Conservation (phyloP, 2,113 vertebrate genomes). For the Scomber colias region DNA sequence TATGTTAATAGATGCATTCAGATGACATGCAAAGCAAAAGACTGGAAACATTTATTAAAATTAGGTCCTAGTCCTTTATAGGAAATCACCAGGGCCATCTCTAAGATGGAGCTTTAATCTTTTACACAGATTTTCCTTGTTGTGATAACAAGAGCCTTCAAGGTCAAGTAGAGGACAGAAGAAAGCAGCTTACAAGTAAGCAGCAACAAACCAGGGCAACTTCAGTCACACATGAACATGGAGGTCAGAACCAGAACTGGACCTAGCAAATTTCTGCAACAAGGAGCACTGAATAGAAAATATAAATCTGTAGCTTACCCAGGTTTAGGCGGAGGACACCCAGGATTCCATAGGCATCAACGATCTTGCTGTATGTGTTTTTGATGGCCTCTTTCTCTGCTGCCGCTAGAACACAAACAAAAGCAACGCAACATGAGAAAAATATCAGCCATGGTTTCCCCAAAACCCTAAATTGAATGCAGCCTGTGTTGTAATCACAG, state of each 20-base stretch:
- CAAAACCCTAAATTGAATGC: neutral
- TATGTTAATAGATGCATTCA: neutral
- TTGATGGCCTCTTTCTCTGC: slow-evolving; percentile 98
- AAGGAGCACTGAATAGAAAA: neutral
- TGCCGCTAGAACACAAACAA: slow-evolving; percentile 81
- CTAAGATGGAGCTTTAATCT: slow-evolving; percentile 57
- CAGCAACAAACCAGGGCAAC: slow-evolving; percentile 29
- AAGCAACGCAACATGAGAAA: slow-evolving; percentile 6
- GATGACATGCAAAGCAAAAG: neutral
- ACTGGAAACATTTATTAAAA: slow-evolving; percentile 16
- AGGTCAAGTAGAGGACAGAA: slow-evolving; percentile 57
- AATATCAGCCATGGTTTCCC: neutral
- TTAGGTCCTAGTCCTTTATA: neutral
- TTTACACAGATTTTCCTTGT: slow-evolving; percentile 40
- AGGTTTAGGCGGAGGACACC: slow-evolving; percentile 96
- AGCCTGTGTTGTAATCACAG: slow-evolving; percentile 1
- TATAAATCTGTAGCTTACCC: slow-evolving; percentile 85
- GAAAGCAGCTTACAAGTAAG: slow-evolving; percentile 62
- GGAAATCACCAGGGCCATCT: slow-evolving; percentile 26
- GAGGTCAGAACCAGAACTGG: neutral
- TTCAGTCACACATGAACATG: slow-evolving; percentile 2
- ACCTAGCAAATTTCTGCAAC: neutral
- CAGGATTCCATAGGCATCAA: slow-evolving; percentile 96
- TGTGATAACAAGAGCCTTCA: slow-evolving; percentile 67
- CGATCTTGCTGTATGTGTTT: slow-evolving; percentile 91